Evolutionary conservation across 2,797 vertebrate species (phyloP), one percentile per base, ranked within the genome.

Genomic region (Monodelphis domestica): DNA sequence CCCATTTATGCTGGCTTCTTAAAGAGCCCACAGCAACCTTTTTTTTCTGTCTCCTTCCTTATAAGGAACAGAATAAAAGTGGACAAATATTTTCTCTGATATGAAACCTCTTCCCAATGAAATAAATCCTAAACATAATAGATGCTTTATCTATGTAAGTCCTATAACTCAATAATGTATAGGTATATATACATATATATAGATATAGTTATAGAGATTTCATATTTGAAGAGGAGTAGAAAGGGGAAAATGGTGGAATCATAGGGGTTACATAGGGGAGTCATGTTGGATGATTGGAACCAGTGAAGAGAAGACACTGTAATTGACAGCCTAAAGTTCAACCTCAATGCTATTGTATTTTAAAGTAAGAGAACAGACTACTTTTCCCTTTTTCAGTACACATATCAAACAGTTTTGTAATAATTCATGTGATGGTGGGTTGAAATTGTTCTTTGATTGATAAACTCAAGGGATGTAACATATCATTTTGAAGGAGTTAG

Each of bases 401-500:
- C 92, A 92, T 97, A 97, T 98, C 98, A 98, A 97, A 98, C 91
- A 95, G 92, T 95, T 98, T 97, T 97, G 89, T 97, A 98, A 97
- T 98, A 98, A 98, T 97, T 97, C 97, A 97, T 97, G 96, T 97
- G 93, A 94, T 98, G 97, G 98, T 97, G 97, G 96, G 96, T 87
- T 95, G 94, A 93, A 95, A 98, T 98, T 98, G 95, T 98, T 98
- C 96, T 95, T 89, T 97, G 98, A 98, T 95, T 97, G 97, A 96
- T 97, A 98, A 98, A 98, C 97, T 96, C 97, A 90, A 93, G 97
- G 96, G 97, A 97, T 94, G 91, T 93, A 97, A 97, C 95, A 70
- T 96, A 97, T 97, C 96, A 97, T 96, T 97, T 96, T 97, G 95
- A 93, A 97, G 96, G 95, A 98, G 95, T 97, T 98, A 97, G 0